Evolutionary conservation across 2,888 invertebrate genomes (phyloP).

Genomic region (Lasioglossum pauxillum): DNA sequence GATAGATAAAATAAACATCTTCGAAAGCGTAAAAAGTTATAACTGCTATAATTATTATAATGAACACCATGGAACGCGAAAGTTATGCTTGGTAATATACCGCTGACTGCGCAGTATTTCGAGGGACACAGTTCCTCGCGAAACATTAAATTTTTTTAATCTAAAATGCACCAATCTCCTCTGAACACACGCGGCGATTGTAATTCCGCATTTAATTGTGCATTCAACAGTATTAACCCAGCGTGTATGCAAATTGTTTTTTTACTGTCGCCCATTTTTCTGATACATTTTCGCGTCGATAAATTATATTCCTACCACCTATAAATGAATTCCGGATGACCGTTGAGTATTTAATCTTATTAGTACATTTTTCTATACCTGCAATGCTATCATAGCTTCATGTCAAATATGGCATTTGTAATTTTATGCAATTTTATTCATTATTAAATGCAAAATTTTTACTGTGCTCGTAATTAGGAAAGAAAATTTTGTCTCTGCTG

Average conservation of each 20-base stretch:
- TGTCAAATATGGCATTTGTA: not conserved
- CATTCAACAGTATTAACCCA: not conserved
- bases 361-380: not conserved
- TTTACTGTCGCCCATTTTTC: not conserved
- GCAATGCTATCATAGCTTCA: not conserved
- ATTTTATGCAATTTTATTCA: not conserved
- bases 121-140: not conserved
- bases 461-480: not conserved
- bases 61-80: not conserved
- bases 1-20: not conserved
- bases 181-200: not conserved
- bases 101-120: not conserved
- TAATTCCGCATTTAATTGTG: not conserved
- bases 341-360: not conserved
- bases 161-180: not conserved
- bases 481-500: not conserved
- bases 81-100: not conserved
- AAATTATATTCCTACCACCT: too few species aligned
- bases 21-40: not conserved
- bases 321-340: not conserved
- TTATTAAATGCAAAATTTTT: not conserved
- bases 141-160: not conserved
- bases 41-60: conserved; percentile 1
- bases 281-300: not conserved
- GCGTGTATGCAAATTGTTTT: not conserved